Evolutionary conservation across 2,797 vertebrate species (phyloP).

Genomic region (Falco novaeseelandiae): DNA sequence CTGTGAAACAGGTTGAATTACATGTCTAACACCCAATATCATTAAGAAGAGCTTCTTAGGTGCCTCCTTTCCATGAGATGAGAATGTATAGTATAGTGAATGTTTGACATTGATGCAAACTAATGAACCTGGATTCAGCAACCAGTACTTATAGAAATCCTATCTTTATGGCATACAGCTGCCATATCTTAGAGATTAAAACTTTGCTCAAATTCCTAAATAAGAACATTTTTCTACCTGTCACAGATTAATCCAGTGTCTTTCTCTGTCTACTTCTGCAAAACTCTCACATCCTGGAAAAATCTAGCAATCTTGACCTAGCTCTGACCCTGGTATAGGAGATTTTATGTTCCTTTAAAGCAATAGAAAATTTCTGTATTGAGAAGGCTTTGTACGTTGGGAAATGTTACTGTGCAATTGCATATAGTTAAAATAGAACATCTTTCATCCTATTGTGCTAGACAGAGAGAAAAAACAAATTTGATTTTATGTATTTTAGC

Average conservation of each 20-base stretch:
- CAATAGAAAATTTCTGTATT: background rate
- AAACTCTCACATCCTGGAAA: conserved; percentile 44
- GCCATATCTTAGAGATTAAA: conserved; percentile 44
- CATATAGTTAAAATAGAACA: background rate
- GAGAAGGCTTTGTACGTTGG: background rate
- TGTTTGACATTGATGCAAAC: conserved; percentile 35
- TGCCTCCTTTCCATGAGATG: background rate
- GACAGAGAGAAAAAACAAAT: background rate
- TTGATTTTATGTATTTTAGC: background rate
- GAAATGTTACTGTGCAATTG: background rate
- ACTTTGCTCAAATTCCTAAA: conserved; percentile 17
- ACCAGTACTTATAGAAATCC: conserved; percentile 37
- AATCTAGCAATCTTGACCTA: background rate
- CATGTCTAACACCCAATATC: background rate
- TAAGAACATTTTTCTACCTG: conserved; percentile 57
- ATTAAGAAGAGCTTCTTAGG: background rate
- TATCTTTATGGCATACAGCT: conserved; percentile 41
- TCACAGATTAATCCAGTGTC: conserved; percentile 48
- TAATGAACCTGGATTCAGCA: conserved; percentile 41
- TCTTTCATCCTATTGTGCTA: background rate
- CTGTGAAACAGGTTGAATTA: background rate
- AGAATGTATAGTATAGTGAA: background rate
- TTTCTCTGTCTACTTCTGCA: conserved; percentile 23
- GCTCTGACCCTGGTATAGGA: conserved; percentile 1
- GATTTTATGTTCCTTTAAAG: background rate